Percentiles rank a stretch among this genome's conserved stretches.
phyloP scores from a whole-genome alignment of 2,888 invertebrate species.

The Adineta ricciae region DNA sequence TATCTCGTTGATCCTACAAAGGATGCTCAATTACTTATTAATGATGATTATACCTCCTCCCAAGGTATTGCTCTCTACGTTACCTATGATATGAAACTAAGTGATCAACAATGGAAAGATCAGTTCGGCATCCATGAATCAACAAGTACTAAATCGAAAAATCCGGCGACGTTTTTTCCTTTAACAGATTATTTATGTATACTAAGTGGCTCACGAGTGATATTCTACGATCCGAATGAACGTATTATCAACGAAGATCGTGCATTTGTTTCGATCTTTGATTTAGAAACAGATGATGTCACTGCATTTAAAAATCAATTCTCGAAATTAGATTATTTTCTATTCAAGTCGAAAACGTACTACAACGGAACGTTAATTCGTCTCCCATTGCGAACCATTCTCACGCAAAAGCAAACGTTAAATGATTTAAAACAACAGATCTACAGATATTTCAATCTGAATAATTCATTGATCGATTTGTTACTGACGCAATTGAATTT shows the following conservation, averaged over 20 bases:
- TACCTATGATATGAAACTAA: conserved; percentile 28
- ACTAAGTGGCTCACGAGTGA: conserved; percentile 32
- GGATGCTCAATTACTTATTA: not conserved
- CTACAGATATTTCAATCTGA: not conserved
- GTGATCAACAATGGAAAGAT: conserved; percentile 34
- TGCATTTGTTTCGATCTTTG: conserved; percentile 32
- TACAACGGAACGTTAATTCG: conserved; percentile 33
- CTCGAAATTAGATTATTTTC: conserved; percentile 30
- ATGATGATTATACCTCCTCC: not conserved
- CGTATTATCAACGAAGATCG: conserved; percentile 27
- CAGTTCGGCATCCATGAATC: conserved; percentile 32
- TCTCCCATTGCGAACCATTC: conserved; percentile 26
- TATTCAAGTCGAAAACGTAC: conserved; percentile 25
- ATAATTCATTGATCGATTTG: not conserved
- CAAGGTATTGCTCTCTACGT: conserved; percentile 31
- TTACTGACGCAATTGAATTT: not conserved
- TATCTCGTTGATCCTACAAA: conserved; percentile 1
- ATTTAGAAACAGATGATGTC: conserved; percentile 29
- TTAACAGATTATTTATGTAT: conserved; percentile 31
- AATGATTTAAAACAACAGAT: not conserved
- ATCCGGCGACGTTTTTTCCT: not conserved
- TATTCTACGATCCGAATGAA: conserved; percentile 33
- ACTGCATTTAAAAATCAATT: conserved; percentile 33
- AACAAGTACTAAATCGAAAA: not conserved
- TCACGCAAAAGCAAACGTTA: not conserved